These are phyloP conservation scores for Drosophila tropicalis DNA, from an alignment of 1,140 invertebrate species.

Conservation along the genomic window DNA sequence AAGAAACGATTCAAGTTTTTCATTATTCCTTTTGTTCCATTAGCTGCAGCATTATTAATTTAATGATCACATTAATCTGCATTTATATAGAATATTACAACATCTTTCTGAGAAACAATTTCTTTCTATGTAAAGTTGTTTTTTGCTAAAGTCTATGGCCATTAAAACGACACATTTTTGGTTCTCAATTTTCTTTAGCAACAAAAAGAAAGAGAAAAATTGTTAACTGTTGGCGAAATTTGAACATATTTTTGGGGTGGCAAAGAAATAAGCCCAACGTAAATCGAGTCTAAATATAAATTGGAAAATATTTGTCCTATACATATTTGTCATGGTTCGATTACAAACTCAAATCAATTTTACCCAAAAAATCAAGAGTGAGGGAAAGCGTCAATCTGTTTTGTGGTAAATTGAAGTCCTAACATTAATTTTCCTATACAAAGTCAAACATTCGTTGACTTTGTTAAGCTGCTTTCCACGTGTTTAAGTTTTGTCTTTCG, in stretches of 20 bases:
- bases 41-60: too few relatives aligned
- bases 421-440: conserved; percentile 46
- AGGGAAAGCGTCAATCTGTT: conserved; percentile 1
- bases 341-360: conserved; percentile 16
- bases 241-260: neutral
- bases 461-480: conserved; percentile 69
- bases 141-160: too few relatives aligned
- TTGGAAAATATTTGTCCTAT: conserved; percentile 6
- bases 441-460: conserved; percentile 66
- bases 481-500: conserved; percentile 69
- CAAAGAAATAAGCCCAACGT: neutral
- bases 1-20: too few relatives aligned
- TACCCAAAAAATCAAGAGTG: neutral
- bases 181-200: neutral
- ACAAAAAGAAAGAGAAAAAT: neutral
- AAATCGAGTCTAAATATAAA: conserved; percentile 18
- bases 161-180: neutral
- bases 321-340: conserved; percentile 8
- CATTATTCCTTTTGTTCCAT: too few relatives aligned
- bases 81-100: too few relatives aligned
- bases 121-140: too few relatives aligned
- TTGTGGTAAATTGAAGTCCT: conserved; percentile 41
- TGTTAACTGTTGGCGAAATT: neutral
- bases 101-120: too few relatives aligned
- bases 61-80: too few relatives aligned